phyloP scores from a whole-genome alignment of 1,140 invertebrate genomes.

The Xylocopa sonorina region DNA sequence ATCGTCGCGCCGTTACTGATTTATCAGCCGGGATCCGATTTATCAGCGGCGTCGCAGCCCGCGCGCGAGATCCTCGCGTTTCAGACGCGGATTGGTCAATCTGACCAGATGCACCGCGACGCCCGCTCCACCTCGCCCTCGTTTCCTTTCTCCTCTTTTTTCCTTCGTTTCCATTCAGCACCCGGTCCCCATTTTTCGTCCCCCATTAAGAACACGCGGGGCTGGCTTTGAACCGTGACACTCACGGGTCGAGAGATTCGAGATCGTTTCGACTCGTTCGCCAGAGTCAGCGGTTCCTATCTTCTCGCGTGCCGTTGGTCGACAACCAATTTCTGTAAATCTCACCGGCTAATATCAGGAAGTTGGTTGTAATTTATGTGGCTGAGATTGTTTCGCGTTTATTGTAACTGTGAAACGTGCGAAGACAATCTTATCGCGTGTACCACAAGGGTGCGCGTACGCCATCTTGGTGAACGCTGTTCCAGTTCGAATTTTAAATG shows the following conservation, averaged over 20 bases:
- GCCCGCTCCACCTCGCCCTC: background rate
- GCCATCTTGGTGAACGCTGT: no score
- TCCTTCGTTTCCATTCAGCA: background rate
- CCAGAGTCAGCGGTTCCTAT: no score
- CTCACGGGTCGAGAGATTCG: background rate
- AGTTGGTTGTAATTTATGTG: no score
- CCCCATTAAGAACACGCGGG: background rate
- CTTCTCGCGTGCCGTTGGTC: no score
- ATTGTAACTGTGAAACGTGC: no score
- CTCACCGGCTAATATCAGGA: no score
- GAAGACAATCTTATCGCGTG: no score
- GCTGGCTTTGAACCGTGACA: background rate
- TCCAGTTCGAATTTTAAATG: no score
- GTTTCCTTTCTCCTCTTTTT: background rate
- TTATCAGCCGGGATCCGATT: slow-evolving; percentile 64
- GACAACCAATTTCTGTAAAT: no score
- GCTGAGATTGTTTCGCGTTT: no score
- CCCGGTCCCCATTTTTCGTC: background rate
- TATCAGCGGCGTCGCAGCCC: slow-evolving; percentile 60
- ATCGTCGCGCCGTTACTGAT: slow-evolving; percentile 58
- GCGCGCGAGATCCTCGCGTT: slow-evolving; percentile 56
- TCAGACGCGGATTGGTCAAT: slow-evolving; percentile 60
- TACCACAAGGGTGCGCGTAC: no score
- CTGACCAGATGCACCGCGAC: slow-evolving; percentile 29
- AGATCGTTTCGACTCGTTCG: background rate